Conservation (phyloP, 2,113 vertebrate genomes). For the Dipodomys spectabilis region DNA sequence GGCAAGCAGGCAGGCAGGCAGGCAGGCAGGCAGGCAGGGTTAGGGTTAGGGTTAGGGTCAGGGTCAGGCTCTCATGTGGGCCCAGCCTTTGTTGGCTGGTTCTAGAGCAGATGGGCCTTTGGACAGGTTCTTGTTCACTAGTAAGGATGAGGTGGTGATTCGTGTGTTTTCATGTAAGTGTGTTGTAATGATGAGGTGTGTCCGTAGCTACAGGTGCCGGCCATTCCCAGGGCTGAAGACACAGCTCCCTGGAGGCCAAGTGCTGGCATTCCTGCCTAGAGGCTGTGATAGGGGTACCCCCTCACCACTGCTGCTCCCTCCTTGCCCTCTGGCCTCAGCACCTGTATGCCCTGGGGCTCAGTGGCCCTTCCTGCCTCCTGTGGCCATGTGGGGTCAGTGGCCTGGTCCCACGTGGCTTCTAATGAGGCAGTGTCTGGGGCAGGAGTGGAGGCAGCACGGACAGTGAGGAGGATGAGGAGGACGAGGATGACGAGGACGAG, state of each 20-base stretch:
- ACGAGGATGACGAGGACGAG: constrained; percentile 73
- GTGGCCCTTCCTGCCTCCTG: too few species aligned
- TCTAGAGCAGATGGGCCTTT: not conserved
- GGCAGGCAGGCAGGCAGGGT: too few species aligned
- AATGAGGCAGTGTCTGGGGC: not conserved
- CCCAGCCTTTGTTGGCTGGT: not conserved
- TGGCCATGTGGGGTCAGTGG: not conserved
- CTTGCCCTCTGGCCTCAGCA: not conserved
- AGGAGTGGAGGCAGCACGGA: constrained; percentile 86
- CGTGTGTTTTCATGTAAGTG: too few species aligned
- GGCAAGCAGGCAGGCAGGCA: too few species aligned
- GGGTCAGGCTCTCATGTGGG: too few species aligned
- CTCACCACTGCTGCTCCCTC: too few species aligned
- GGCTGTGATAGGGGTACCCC: not conserved
- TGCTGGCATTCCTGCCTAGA: not conserved
- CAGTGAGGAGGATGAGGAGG: constrained; percentile 82
- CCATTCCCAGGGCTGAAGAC: not conserved
- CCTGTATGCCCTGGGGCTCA: not conserved
- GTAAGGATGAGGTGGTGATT: too few species aligned
- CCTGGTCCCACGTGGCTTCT: not conserved
- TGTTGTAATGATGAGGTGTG: too few species aligned
- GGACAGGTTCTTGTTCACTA: not conserved
- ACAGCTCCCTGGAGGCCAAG: not conserved
- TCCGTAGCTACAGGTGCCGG: not conserved
- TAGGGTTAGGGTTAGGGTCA: too few species aligned